phyloP scores from a whole-genome alignment of 2,113 vertebrate species.

The Notiomystis cincta region DNA sequence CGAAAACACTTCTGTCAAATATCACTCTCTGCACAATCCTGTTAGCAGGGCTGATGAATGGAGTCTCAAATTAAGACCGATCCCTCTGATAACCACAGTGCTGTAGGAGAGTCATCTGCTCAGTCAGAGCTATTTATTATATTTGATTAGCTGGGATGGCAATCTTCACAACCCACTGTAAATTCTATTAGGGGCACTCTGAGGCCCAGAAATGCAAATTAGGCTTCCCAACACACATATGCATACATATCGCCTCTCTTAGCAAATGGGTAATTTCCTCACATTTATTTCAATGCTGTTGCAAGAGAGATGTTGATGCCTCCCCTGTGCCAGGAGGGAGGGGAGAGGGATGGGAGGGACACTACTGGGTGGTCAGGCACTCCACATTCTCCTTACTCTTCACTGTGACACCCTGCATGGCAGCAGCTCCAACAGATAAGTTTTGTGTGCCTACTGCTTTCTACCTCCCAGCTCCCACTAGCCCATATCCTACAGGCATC shows the following conservation, averaged over 20 bases:
- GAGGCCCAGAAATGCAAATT: conserved; percentile 50
- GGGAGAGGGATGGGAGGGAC: background rate
- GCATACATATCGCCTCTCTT: background rate
- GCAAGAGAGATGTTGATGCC: background rate
- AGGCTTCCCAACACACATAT: background rate
- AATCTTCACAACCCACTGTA: conserved; percentile 60
- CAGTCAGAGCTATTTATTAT: conserved; percentile 69
- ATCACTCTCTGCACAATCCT: conserved; percentile 44
- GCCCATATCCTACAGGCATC: background rate
- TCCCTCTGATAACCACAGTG: conserved; percentile 62
- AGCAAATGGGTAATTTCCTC: conserved; percentile 8
- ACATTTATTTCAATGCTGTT: background rate
- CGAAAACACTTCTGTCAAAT: conserved; percentile 63
- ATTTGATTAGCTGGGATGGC: conserved; percentile 66
- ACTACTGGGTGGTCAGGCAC: accelerated
- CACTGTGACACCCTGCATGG: background rate
- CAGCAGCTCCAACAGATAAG: background rate
- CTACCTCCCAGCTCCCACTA: background rate
- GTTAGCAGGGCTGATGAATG: conserved; percentile 67
- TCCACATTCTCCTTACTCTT: background rate
- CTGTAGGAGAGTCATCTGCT: conserved; percentile 61
- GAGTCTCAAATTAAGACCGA: conserved; percentile 68
- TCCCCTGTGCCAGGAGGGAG: background rate
- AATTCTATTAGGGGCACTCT: conserved; percentile 54
- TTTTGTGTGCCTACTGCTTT: background rate